Evolutionary conservation across 1,140 invertebrate genomes (phyloP).

Genomic region (Drosophila melanogaster): DNA sequence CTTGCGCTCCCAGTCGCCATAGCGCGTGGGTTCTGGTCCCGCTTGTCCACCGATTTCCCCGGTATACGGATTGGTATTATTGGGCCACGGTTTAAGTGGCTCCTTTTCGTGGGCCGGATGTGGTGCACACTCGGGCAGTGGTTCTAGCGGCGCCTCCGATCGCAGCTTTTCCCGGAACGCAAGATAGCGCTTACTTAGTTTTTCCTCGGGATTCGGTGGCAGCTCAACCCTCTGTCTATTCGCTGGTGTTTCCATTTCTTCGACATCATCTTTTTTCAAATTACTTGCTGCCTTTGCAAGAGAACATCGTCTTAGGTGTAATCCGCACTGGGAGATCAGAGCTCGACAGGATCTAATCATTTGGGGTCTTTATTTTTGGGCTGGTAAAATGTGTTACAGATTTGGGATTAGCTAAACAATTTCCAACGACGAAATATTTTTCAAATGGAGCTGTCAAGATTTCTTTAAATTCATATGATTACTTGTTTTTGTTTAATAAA

Average conservation of each 20-base stretch:
- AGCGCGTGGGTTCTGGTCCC: constrained; percentile 99
- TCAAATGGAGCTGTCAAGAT: not conserved
- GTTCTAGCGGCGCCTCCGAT: constrained; percentile 19
- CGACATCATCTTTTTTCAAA: constrained; percentile 1
- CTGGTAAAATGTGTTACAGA: too few relatives aligned
- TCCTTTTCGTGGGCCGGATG: constrained; percentile 65
- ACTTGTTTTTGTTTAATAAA: not conserved
- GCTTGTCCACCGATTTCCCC: constrained; percentile 92
- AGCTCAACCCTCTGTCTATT: not conserved
- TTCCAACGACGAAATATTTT: not conserved
- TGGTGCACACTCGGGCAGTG: constrained; percentile 32
- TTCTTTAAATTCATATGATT: too few relatives aligned
- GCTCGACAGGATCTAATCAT: constrained; percentile 5
- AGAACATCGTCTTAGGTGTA: not conserved
- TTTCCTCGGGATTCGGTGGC: not conserved
- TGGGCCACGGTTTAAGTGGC: constrained; percentile 66
- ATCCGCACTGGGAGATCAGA: not conserved
- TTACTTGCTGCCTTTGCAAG: not conserved
- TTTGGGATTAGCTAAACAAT: not conserved
- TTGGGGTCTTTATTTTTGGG: not conserved
- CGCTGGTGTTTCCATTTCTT: not conserved
- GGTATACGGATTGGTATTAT: constrained; percentile 95
- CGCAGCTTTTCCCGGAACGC: constrained; percentile 62
- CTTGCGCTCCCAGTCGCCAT: constrained; percentile 99
- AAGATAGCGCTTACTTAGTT: constrained; percentile 53